Percentiles rank a stretch among this genome's conserved stretches.
phyloP scores from a whole-genome alignment of 1,140 invertebrate genomes.

The Bombus cullumanus region DNA sequence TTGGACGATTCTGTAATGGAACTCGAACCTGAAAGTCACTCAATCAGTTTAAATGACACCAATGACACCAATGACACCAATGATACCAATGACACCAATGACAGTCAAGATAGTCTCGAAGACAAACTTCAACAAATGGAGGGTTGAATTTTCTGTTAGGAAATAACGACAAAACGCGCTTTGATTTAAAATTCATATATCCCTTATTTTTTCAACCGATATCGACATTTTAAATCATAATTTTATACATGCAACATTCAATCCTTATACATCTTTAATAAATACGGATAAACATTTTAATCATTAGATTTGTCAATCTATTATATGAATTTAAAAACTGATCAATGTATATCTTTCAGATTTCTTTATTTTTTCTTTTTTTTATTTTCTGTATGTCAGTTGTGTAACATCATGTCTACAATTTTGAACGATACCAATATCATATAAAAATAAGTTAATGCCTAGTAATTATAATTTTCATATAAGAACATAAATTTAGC shows the following conservation, averaged over 20 bases:
- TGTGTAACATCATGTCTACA: not conserved
- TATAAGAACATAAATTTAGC: not conserved
- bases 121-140: constrained; percentile 81
- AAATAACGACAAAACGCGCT: not conserved
- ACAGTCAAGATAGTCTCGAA: constrained; percentile 81
- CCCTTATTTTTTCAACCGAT: not conserved
- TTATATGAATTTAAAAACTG: not conserved
- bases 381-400: not conserved
- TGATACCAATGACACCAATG: constrained; percentile 78
- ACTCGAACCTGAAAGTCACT: constrained; percentile 68
- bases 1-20: constrained; percentile 73
- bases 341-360: not conserved
- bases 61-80: too few species aligned
- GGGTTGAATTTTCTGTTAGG: constrained; percentile 65
- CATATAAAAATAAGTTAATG: constrained; percentile 12
- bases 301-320: not conserved
- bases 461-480: constrained; percentile 16
- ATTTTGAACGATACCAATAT: not conserved
- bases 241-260: constrained; percentile 1
- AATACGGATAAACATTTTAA: not conserved
- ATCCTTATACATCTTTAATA: constrained; percentile 6
- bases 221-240: not conserved
- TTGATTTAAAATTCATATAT: not conserved
- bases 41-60: constrained; percentile 77
- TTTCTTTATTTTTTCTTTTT: constrained; percentile 2